Evolutionary conservation across 1,140 invertebrate genomes (phyloP).

Genomic region (Pseudomyrmex pallidus): DNA sequence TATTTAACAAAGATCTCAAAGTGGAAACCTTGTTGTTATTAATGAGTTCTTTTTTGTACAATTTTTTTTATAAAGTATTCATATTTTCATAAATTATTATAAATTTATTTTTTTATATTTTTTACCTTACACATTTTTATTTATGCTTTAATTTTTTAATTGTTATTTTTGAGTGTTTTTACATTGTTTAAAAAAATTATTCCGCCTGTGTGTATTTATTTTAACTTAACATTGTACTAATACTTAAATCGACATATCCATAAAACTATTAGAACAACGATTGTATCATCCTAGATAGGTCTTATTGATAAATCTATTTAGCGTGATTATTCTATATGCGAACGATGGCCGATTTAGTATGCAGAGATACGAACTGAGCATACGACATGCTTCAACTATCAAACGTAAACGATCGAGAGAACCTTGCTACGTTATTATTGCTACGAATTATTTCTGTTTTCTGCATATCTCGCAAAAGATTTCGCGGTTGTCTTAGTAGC

Average conservation of each 20-base stretch:
- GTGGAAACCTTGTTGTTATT: no score
- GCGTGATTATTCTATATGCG: constrained; percentile 75
- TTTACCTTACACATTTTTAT: no score
- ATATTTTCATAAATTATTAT: no score
- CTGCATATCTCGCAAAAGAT: background rate
- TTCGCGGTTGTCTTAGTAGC: background rate
- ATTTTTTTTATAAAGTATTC: no score
- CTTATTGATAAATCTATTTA: constrained; percentile 79
- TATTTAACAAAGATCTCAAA: background rate
- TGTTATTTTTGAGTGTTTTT: no score
- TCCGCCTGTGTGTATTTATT: background rate
- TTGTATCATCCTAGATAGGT: constrained; percentile 70
- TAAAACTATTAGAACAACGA: constrained; percentile 72
- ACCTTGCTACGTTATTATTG: constrained; percentile 40
- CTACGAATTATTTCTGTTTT: constrained; percentile 48
- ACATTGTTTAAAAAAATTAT: no score
- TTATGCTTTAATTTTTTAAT: no score
- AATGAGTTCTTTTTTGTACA: no score
- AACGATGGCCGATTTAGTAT: constrained; percentile 72
- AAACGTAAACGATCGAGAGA: constrained; percentile 55
- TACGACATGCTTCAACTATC: constrained; percentile 69
- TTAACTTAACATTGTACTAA: background rate
- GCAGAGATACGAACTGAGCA: constrained; percentile 56
- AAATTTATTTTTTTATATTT: no score
- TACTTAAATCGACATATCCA: constrained; percentile 59